Base-by-base conservation (phyloP, 2,113 vertebrate species). In the Seriola dumerili region DNA sequence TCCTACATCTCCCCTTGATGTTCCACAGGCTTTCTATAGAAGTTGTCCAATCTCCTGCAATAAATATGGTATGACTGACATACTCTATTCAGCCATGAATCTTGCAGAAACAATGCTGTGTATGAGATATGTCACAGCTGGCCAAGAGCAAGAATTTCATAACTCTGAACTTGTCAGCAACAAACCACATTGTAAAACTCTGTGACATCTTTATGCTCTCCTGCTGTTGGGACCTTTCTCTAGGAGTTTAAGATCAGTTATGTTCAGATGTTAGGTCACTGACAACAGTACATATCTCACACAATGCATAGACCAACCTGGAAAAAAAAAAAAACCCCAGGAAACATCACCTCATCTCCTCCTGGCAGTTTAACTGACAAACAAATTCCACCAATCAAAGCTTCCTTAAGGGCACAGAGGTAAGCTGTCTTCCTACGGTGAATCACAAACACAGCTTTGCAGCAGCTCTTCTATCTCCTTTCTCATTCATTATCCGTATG, bases 131-230 rank as follows among this genome's bases (percentile, higher is more conserved):
- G 67, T 80, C 76, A 57, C 68, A 80, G 46, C 42, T 1, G 16
- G 59, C 48, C 32, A 62, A 58, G 12, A 69, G 78, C 34, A 55
- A 72, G 72, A 32, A 42, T 62, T 64, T 14, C 25, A 48, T 19
- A 57, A 48, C 36, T 34, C 34, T 57, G 25, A 72, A 68, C 64
- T 55, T 66, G 59, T 75, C 50, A 40, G 73, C 54, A 72, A 42
- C 48, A 57, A 68, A 85, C 73, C 55, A 44, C 5, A 11, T 38
- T 61, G 34, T 76, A 81, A 81, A 85, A 71, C 23, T 38, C 58
- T 8, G 8, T 80, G 83, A 83, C 42, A 72, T 78, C 40, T 86
- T 80, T 78, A 84, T 84, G 46, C 69, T 80, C 75, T 80, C 32
- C 44, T 57, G 46, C 50, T 13, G 5, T 44, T 70, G 61, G 44